Conservation (phyloP, 37 sponge, comb jelly and placozoan genomes). For the Spongia lamella region DNA sequence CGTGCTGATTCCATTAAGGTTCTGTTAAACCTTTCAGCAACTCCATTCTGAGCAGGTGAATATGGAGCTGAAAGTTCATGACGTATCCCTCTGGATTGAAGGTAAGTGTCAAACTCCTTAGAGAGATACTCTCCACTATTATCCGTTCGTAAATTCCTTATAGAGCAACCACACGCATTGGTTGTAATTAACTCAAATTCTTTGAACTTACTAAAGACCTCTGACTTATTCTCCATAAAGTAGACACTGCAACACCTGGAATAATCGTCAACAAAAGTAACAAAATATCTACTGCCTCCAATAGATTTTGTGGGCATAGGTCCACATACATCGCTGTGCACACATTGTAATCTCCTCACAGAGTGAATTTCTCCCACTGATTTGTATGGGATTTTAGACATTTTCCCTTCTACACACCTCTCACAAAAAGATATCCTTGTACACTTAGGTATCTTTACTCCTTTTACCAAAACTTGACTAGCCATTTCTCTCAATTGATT, state of each 20-base stretch:
- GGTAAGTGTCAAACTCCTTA: too few species aligned
- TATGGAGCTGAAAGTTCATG: too few species aligned
- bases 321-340: constrained; percentile 67
- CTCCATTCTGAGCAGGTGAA: constrained; percentile 60
- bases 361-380: constrained; percentile 44
- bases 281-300: constrained; percentile 56
- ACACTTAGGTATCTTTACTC: constrained; percentile 17
- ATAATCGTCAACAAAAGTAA: constrained; percentile 62
- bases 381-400: constrained; percentile 31
- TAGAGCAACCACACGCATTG: too few species aligned
- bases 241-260: constrained; percentile 49
- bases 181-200: too few species aligned
- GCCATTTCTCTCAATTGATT: too few species aligned
- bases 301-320: constrained; percentile 53
- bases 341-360: constrained; percentile 16
- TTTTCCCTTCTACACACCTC: constrained; percentile 46
- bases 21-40: constrained; percentile 56
- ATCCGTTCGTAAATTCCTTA: constrained; percentile 53
- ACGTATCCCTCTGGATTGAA: too few species aligned
- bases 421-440: constrained; percentile 38
- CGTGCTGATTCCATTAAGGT: constrained; percentile 51
- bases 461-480: constrained; percentile 25
- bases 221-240: constrained; percentile 39
- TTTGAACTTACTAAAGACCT: too few species aligned
- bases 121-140: constrained; percentile 58